Conservation (phyloP, 2,797 vertebrate species). For the Acomys russatus region DNA sequence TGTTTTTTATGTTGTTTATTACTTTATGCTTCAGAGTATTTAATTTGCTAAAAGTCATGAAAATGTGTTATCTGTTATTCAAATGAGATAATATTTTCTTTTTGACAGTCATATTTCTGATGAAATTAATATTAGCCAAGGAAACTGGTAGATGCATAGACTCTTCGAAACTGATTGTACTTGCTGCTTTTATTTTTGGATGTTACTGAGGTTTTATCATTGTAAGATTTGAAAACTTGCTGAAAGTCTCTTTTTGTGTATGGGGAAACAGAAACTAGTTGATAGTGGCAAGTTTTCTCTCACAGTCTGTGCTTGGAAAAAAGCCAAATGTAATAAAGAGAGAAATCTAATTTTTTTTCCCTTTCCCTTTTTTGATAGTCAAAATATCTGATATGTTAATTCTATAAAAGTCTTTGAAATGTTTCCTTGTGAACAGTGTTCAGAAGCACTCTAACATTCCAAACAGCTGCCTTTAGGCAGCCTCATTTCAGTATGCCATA, state of each 20-base stretch:
- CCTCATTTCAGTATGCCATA: not conserved
- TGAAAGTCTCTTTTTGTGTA: not conserved
- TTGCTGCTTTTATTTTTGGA: not conserved
- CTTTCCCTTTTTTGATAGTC: not conserved
- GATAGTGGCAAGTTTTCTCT: not conserved
- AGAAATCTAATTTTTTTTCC: not conserved
- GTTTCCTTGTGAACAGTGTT: slow-evolving; percentile 29
- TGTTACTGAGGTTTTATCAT: not conserved
- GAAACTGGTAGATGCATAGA: not conserved
- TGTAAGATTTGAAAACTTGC: slow-evolving; percentile 22
- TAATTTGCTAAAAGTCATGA: not conserved
- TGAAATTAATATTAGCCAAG: not conserved
- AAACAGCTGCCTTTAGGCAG: not conserved
- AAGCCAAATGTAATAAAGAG: not conserved
- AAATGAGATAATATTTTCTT: slow-evolving; percentile 16
- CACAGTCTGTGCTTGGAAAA: not conserved
- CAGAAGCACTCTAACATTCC: not conserved
- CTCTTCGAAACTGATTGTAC: not conserved
- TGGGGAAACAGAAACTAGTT: not conserved
- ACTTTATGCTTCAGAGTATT: not conserved
- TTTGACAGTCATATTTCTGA: not conserved
- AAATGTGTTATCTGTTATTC: not conserved
- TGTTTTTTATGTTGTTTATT: not conserved
- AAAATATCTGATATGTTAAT: not conserved
- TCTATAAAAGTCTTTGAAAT: slow-evolving; percentile 10